A percentile compares a stretch with the other conserved stretches of the same genome.
phyloP scores from a whole-genome alignment of 2,888 invertebrate genomes.

The Melieria picta region DNA sequence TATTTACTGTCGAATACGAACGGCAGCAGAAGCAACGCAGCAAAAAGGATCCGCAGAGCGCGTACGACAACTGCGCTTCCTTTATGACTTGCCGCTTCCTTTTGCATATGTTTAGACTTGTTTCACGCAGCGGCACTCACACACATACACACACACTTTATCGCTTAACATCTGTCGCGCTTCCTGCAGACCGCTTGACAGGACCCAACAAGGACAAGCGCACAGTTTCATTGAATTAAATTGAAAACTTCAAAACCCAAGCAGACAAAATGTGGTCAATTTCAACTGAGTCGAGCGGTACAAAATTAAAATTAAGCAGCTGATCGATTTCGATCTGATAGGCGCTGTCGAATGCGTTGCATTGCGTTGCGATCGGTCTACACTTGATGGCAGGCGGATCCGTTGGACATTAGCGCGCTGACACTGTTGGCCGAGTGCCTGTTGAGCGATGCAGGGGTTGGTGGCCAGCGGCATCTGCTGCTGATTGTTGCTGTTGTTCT shows the following conservation, averaged over 20 bases:
- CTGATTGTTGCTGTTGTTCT: no score
- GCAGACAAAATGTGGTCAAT: slow-evolving; percentile 18
- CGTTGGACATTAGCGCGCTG: neutral
- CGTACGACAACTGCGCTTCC: no score
- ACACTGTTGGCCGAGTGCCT: neutral
- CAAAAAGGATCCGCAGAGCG: no score
- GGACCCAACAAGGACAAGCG: slow-evolving; percentile 10
- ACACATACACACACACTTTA: neutral
- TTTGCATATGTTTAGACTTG: no score
- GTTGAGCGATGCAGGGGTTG: neutral
- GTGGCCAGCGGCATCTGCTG: no score
- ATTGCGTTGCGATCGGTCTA: no score
- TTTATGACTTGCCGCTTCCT: no score
- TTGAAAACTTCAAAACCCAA: neutral
- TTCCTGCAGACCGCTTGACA: slow-evolving; percentile 6
- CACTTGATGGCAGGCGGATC: no score
- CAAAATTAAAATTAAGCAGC: slow-evolving; percentile 12
- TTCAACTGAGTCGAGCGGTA: neutral
- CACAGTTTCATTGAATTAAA: slow-evolving; percentile 16
- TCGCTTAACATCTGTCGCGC: slow-evolving; percentile 19
- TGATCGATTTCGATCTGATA: slow-evolving; percentile 23
- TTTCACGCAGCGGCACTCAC: no score
- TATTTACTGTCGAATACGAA: no score
- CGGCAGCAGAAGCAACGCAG: no score
- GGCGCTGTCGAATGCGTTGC: neutral